These are phyloP conservation scores for Scaptomyza hsui DNA, from an alignment of 1,140 invertebrate genomes.

Conservation along the genomic window DNA sequence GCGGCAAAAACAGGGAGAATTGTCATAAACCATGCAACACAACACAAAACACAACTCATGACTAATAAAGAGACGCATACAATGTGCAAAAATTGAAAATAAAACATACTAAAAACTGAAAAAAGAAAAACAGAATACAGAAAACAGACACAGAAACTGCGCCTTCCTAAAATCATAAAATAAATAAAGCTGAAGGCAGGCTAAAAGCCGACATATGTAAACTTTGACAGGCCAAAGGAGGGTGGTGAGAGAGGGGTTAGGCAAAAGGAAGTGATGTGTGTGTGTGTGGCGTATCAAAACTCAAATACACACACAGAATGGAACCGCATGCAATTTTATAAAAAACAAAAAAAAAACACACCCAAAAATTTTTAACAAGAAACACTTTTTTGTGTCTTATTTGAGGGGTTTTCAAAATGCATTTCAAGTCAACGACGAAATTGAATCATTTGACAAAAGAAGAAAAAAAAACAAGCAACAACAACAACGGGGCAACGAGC, in stretches of 20 bases:
- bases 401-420: slow-evolving; percentile 42
- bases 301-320: no score
- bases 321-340: slow-evolving; percentile 25
- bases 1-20: slow-evolving; percentile 40
- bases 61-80: slow-evolving; percentile 53
- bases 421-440: slow-evolving; percentile 69
- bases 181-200: slow-evolving; percentile 31
- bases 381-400: slow-evolving; percentile 23
- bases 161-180: slow-evolving; percentile 62
- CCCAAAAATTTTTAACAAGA: slow-evolving; percentile 55
- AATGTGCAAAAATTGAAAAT: background rate
- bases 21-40: slow-evolving; percentile 60
- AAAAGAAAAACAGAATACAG: background rate
- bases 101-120: background rate
- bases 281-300: slow-evolving; percentile 7
- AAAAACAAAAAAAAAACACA: slow-evolving; percentile 52
- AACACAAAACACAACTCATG: slow-evolving; percentile 34
- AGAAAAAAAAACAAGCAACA: no score
- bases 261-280: slow-evolving; percentile 47
- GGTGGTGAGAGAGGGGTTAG: background rate
- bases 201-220: slow-evolving; percentile 66
- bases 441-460: slow-evolving; percentile 75
- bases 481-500: slow-evolving; percentile 30
- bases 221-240: slow-evolving; percentile 52
- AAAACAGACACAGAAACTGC: slow-evolving; percentile 34